A percentile compares a stretch with the other conserved stretches of the same genome.
phyloP scores from a whole-genome alignment of 2,113 vertebrate genomes.

The Amblyornis subalaris region DNA sequence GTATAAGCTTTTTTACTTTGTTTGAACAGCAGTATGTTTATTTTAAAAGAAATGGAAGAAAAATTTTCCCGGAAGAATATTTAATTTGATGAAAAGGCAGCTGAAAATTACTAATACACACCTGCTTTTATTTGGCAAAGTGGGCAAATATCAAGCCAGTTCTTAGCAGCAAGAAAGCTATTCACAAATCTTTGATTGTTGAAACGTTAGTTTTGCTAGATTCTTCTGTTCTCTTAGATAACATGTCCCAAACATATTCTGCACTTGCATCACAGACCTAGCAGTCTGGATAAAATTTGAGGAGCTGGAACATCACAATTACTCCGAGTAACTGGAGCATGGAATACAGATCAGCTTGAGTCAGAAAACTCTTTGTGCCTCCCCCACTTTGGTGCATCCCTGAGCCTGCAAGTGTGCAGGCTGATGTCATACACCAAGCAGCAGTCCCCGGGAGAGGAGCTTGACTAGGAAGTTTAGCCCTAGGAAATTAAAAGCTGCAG shows the following conservation, averaged over 20 bases:
- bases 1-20: background rate
- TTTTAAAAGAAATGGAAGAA: background rate
- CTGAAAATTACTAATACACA: background rate
- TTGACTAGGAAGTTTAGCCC: slow-evolving; percentile 1
- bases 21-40: background rate
- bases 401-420: slow-evolving; percentile 23
- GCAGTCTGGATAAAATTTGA: background rate
- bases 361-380: slow-evolving; percentile 53
- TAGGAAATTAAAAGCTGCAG: background rate
- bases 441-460: slow-evolving; percentile 35
- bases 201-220: background rate
- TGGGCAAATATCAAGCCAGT: background rate
- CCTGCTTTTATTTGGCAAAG: background rate
- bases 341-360: slow-evolving; percentile 42
- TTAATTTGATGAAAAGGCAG: background rate
- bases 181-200: background rate
- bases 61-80: background rate
- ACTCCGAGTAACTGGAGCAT: slow-evolving; percentile 33
- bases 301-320: slow-evolving; percentile 3
- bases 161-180: background rate
- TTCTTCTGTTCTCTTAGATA: background rate
- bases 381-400: slow-evolving; percentile 13
- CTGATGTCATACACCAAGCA: slow-evolving; percentile 47
- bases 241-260: background rate
- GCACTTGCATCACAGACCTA: background rate